Base-by-base conservation (phyloP, 64 coral and sea anemone genomes). In the Catalaphyllia jardinei region DNA sequence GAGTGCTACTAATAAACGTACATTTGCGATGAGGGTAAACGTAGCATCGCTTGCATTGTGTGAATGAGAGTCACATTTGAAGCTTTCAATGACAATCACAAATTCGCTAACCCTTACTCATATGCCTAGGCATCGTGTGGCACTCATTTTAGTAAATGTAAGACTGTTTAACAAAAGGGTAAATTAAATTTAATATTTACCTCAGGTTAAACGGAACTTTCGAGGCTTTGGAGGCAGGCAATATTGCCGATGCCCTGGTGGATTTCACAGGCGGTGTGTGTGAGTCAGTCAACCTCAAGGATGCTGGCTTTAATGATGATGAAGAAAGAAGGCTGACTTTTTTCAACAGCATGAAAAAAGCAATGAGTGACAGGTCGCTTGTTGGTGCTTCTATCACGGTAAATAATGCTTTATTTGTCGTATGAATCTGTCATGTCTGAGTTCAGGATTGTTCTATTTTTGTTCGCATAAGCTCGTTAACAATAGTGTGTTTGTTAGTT, bases 181-280 rank as follows among this genome's bases (percentile, higher is more conserved):
- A 22, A n/a, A 4, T 0, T 52, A 11, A 25, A 52, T n/a, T 60
- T 31, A 11, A 63, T 24, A 65, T 31, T 72, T 86, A 14, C n/a
- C 77, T 13, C 31, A 94, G 93, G 33, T 71, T 94, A 24, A 83
- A 74, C 27, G 93, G 93, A 87, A 90, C 79, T 28, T 94, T 91
- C 28, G 93, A 94, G 75, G 93, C 93, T 12, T 87, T 94, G 77
- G 93, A 94, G 42, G 63, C 88, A 30, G 93, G 93, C 19, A 94
- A 94, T 38, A 94, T 88, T 67, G 93, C 93, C 9, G 93, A 94
- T 50, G 93, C 93, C 3, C 88, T 94, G 83, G 93, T 94, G 0
- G 93, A 94, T 74, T 94, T 94, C 55, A 94, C 93, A 50, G 88
- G 93, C 9, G 93, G 93, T 52, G 93, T 94, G 79, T 94, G 87